A percentile compares a stretch with the other conserved stretches of the same genome.
phyloP scores from a whole-genome alignment of 2,113 vertebrate genomes.

The Poeciliopsis retropinna region DNA sequence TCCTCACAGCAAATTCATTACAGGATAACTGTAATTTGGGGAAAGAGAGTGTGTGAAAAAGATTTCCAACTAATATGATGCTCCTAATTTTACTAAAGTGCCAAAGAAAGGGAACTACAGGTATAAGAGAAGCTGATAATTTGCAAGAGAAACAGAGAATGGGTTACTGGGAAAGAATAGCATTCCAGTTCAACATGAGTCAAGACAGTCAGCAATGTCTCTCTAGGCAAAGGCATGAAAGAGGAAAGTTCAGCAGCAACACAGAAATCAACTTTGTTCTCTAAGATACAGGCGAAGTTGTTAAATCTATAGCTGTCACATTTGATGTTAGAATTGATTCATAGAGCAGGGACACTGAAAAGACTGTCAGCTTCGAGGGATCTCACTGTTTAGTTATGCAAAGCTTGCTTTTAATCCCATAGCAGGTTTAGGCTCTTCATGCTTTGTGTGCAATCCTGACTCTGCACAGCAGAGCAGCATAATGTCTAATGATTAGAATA shows the following conservation, averaged over 20 bases:
- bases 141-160: conserved; percentile 49
- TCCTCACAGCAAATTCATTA: conserved; percentile 61
- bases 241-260: conserved; percentile 37
- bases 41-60: conserved; percentile 64
- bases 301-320: conserved; percentile 74
- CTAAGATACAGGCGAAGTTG: conserved; percentile 49
- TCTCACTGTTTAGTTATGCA: conserved; percentile 77
- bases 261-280: conserved; percentile 66
- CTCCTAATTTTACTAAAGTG: conserved; percentile 65
- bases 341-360: conserved; percentile 60
- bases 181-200: conserved; percentile 48
- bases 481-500: conserved; percentile 76
- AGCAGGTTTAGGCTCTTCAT: conserved; percentile 68
- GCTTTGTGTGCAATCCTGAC: conserved; percentile 70
- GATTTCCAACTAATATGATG: conserved; percentile 65
- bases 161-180: conserved; percentile 52
- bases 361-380: conserved; percentile 68
- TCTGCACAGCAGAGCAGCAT: conserved; percentile 63
- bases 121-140: conserved; percentile 58
- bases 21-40: conserved; percentile 62
- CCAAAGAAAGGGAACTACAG: conserved; percentile 26
- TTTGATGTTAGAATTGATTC: conserved; percentile 78
- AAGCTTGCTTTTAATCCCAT: conserved; percentile 77
- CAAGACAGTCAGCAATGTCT: conserved; percentile 53
- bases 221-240: conserved; percentile 30